Percentiles rank a stretch among this genome's conserved stretches.
Evolutionary conservation across 2,888 invertebrate species (phyloP).

Genomic region (Phyllotreta striolata): DNA sequence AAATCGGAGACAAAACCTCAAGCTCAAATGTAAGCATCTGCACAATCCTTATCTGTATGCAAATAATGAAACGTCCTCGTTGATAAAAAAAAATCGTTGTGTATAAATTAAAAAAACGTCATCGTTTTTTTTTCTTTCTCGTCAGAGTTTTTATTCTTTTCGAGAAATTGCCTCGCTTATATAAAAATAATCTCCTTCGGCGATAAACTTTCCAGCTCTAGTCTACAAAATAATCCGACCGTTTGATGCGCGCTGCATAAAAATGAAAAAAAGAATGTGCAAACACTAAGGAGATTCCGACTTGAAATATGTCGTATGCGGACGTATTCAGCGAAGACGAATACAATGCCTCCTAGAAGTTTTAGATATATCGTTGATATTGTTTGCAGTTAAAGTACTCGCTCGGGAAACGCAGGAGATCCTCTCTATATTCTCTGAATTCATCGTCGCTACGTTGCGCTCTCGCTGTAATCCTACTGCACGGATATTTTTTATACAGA

Average conservation of each 20-base stretch:
- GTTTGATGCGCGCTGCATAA: background rate
- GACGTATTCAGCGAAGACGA: constrained; percentile 20
- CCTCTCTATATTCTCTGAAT: constrained; percentile 26
- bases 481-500: too few relatives aligned
- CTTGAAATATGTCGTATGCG: background rate
- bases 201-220: constrained; percentile 1
- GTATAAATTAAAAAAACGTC: background rate
- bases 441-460: constrained; percentile 3
- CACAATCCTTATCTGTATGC: background rate
- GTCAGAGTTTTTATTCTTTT: too few relatives aligned
- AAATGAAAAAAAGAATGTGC: constrained; percentile 11
- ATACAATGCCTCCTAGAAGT: constrained; percentile 9
- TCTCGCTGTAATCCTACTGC: too few relatives aligned
- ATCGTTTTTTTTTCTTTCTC: too few relatives aligned
- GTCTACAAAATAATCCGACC: background rate
- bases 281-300: constrained; percentile 9
- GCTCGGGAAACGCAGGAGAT: constrained; percentile 9
- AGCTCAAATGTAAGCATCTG: constrained; percentile 68
- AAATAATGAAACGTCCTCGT: too few relatives aligned
- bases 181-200: background rate
- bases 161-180: too few relatives aligned
- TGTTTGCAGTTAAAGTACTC: constrained; percentile 22
- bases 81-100: too few relatives aligned
- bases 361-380: constrained; percentile 13
- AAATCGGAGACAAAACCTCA: constrained; percentile 70